Evolutionary conservation across 2,888 invertebrate genomes (phyloP), one percentile per base, ranked within the genome.

Genomic region (Disparrhopalites patrizii): DNA sequence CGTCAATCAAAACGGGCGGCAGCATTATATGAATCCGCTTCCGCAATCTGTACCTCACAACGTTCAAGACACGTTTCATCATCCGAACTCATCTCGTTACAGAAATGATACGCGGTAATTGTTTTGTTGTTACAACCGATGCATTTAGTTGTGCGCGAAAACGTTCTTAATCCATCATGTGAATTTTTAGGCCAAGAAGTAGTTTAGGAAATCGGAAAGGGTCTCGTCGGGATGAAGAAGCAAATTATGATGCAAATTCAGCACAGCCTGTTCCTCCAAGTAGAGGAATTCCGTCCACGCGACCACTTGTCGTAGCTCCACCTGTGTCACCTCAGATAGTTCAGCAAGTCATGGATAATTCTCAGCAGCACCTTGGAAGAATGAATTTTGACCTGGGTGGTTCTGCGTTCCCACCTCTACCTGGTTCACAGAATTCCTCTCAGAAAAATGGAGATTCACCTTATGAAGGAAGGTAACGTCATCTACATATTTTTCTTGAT

Each of bases 401-500:
- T 66, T 84, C 87, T 61, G 88, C 89, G 62, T 90, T 90, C 79
- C 90, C 90, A 70, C 90, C 90, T 67, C 82, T 90, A 77, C 90
- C 90, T 68, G 88, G 89, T 77, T 80, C 83, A 68, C 82, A 82
- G 1, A 69, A 67, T 43, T 43, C 71, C 23, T 65, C 68, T 33
- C 69, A 68, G 5, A 73, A 72, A 62, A 74, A 74, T 61, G 75
- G 73, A 31, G 73, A 73, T 60, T 69, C 70, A 55, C 70, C 73
- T 10, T 75, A 71, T 61, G 75, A 75, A 70, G 75, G 73, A 69
- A 67, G 75, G 73, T 72, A 62, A 56, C 28, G n/a, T n/a, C n/a
- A n/a, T n/a, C n/a, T n/a, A n/a, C n/a, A n/a, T n/a, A n/a, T n/a
- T n/a, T n/a, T n/a, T n/a, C n/a, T n/a, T n/a, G 56, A 57, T 13